Conservation (phyloP, 2,113 vertebrate species). For the Dinomys branickii region DNA sequence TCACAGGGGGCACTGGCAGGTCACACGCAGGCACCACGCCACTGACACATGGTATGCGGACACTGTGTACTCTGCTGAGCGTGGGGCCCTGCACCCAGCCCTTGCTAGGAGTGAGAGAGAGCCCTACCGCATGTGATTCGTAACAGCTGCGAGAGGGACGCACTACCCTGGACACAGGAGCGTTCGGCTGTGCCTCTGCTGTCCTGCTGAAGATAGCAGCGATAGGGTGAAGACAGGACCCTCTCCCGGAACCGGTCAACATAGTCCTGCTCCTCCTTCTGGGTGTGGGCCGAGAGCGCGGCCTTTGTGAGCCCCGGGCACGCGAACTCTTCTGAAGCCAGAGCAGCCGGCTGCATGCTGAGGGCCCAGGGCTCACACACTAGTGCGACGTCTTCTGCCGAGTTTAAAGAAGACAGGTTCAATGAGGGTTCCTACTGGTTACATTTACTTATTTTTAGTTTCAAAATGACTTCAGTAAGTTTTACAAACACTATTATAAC, state of each 20-base stretch:
- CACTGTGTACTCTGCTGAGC: not conserved
- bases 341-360: constrained; percentile 58
- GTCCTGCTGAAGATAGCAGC: constrained; percentile 89
- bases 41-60: not conserved
- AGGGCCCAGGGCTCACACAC: constrained; percentile 81
- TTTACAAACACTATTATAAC: not conserved
- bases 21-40: not conserved
- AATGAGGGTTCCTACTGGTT: not conserved
- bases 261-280: constrained; percentile 93
- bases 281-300: constrained; percentile 92
- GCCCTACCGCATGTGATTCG: not conserved
- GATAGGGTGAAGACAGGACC: constrained; percentile 91
- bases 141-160: not conserved
- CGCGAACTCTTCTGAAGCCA: constrained; percentile 83
- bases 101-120: no score
- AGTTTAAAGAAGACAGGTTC: not conserved
- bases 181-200: constrained; percentile 83
- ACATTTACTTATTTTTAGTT: not conserved
- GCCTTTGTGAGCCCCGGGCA: constrained; percentile 91
- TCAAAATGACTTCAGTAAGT: not conserved
- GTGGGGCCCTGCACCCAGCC: not conserved
- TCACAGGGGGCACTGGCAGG: not conserved
- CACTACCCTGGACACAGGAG: constrained; percentile 88
- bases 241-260: constrained; percentile 90
- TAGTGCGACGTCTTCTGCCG: constrained; percentile 86